Conservation (phyloP, 1,140 invertebrate species). For the Anadara kagoshimensis region DNA sequence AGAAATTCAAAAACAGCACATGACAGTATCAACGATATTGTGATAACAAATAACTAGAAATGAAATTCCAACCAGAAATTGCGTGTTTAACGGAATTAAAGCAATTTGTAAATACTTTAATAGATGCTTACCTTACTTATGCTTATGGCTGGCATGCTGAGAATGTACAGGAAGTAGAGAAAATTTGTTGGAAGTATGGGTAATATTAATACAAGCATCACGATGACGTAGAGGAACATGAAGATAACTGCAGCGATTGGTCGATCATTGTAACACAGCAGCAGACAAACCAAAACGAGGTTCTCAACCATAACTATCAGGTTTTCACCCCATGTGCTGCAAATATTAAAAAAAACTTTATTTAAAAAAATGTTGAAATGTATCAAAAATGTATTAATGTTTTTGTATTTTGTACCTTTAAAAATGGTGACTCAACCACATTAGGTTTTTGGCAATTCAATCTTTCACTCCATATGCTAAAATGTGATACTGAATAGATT, state of each 20-base stretch:
- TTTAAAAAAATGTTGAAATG: too few relatives aligned
- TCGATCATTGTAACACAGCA: slow-evolving; percentile 46
- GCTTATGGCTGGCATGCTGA: slow-evolving; percentile 43
- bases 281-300: slow-evolving; percentile 46
- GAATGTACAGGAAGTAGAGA: slow-evolving; percentile 37
- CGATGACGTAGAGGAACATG: slow-evolving; percentile 42
- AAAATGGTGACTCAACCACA: too few relatives aligned
- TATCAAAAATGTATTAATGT: too few relatives aligned
- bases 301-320: slow-evolving; percentile 50
- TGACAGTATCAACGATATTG: background rate
- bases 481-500: too few relatives aligned
- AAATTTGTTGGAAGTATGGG: slow-evolving; percentile 37
- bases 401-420: too few relatives aligned
- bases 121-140: slow-evolving; percentile 42
- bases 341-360: too few relatives aligned
- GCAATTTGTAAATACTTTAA: background rate
- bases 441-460: too few relatives aligned
- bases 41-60: background rate
- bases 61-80: background rate
- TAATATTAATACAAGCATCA: slow-evolving; percentile 46
- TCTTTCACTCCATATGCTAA: too few relatives aligned
- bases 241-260: slow-evolving; percentile 43
- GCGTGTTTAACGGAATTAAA: background rate
- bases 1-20: too few relatives aligned
- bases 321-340: slow-evolving; percentile 53